Conservation (phyloP, 2,888 invertebrate genomes). For the Orchestes rusci region DNA sequence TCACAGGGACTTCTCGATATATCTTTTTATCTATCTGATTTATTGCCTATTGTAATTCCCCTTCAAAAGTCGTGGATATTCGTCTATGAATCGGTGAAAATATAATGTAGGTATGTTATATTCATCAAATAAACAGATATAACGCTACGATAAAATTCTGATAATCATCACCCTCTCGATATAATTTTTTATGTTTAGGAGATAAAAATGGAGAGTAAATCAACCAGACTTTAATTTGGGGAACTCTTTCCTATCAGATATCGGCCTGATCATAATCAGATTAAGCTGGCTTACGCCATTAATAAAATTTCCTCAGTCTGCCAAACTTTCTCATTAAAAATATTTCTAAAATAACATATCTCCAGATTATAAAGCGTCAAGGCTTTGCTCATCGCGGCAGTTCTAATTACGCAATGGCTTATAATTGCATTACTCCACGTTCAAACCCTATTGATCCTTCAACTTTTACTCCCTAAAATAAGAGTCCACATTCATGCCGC, state of each 20-base stretch:
- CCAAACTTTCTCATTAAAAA: conserved; percentile 38
- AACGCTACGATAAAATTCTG: no score
- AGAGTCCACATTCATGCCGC: conserved; percentile 35
- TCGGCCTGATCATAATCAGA: conserved; percentile 30
- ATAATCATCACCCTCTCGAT: no score
- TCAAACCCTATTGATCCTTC: conserved; percentile 40
- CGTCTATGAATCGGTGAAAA: no score
- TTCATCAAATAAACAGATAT: no score
- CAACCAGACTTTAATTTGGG: no score
- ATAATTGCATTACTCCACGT: conserved; percentile 41
- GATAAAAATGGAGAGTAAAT: no score
- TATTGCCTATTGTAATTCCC: no score
- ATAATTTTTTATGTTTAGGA: no score
- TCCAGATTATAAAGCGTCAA: conserved; percentile 37
- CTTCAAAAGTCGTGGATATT: no score
- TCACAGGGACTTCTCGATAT: no score
- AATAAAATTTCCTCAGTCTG: conserved; percentile 31
- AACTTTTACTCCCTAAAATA: conserved; percentile 38
- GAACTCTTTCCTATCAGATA: conserved; percentile 27
- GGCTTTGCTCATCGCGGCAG: conserved; percentile 37
- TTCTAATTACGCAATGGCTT: conserved; percentile 41
- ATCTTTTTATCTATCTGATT: no score
- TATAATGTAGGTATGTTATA: no score
- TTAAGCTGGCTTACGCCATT: conserved; percentile 31
- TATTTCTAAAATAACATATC: conserved; percentile 39